Evolutionary conservation across 2,797 vertebrate species (phyloP), one percentile per base, ranked within the genome.

Genomic region (Anabacerthia variegaticeps): DNA sequence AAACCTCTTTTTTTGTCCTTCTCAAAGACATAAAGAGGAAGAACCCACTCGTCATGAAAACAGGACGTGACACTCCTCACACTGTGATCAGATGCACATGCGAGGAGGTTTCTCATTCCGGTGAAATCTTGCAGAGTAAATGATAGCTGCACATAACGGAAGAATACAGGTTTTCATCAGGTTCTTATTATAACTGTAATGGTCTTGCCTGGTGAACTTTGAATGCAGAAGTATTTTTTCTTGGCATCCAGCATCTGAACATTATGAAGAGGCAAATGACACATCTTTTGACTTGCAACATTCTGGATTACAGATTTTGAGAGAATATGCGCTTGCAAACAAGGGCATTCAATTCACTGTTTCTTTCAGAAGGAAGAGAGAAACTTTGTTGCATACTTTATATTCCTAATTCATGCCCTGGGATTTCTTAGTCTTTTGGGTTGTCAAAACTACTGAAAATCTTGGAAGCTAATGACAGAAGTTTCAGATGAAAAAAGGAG

Each of bases 391-490:
- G 13, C 9, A 7, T 68, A 24, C 6, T 81, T 85, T 86, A n/a
- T 68, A 88, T 72, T 48, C 36, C 68, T 79, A 73, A 95, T 94
- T 93, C 39, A 74, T 84, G 44, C 75, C 80, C 36, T 77, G n/a
- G 54, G 43, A 88, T 96, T 91, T 96, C 94, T 83, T 71, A 68
- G 89, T 97, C 96, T 88, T 96, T 69, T 80, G 93, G 23, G 55
- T 86, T 96, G 88, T 77, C 41, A 88, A 86, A 96, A 88, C 84
- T 92, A 66, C 69, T 85, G 43, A 92, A 82, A 94, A 83, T 41
- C 39, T n/a, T 85, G 59, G 27, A 89, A 88, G 26, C 5, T 74
- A 83, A 77, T 73, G 19, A 58, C 26, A 58, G 27, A 92, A 69
- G 6, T 73, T 32, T 93, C 19, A n/a, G 56, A 66, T n/a, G 12